phyloP scores from a whole-genome alignment of 2,113 vertebrate species.

The Trogon surrucura region DNA sequence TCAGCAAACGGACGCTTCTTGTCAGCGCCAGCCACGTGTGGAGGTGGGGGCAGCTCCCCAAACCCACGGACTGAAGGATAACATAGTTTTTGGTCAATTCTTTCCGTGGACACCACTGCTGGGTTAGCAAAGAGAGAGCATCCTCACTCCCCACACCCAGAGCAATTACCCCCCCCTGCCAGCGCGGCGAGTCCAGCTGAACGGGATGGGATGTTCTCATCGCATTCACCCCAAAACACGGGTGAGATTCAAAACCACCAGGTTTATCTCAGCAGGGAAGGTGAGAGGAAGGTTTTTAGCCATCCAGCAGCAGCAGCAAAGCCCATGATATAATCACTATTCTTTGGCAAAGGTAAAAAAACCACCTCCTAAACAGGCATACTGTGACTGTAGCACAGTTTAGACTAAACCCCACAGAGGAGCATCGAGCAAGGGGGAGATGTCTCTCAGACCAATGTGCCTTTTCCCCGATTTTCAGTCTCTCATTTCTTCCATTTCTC shows the following conservation, averaged over 20 bases:
- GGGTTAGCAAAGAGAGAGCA: neutral
- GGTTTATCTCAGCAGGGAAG: accelerated
- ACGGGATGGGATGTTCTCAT: accelerated
- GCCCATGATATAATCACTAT: accelerated
- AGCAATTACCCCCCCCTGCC: accelerated
- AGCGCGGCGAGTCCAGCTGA: accelerated
- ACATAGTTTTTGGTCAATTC: neutral
- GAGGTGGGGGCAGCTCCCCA: neutral
- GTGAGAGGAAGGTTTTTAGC: neutral
- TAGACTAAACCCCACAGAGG: neutral
- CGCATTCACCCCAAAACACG: neutral
- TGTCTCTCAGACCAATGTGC: accelerated
- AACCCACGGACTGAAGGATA: neutral
- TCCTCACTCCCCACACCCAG: neutral
- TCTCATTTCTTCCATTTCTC: neutral
- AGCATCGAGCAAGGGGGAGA: accelerated
- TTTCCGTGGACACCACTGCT: neutral
- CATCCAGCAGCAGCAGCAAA: neutral
- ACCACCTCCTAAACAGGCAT: accelerated
- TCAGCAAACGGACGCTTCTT: neutral
- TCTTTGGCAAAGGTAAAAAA: too few relatives aligned
- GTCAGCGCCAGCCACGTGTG: accelerated
- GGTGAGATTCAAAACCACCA: accelerated
- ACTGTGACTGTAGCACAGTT: neutral
- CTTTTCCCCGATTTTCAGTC: neutral